phyloP scores from a whole-genome alignment of 2,888 invertebrate genomes.

The Drosophila mimetica region DNA sequence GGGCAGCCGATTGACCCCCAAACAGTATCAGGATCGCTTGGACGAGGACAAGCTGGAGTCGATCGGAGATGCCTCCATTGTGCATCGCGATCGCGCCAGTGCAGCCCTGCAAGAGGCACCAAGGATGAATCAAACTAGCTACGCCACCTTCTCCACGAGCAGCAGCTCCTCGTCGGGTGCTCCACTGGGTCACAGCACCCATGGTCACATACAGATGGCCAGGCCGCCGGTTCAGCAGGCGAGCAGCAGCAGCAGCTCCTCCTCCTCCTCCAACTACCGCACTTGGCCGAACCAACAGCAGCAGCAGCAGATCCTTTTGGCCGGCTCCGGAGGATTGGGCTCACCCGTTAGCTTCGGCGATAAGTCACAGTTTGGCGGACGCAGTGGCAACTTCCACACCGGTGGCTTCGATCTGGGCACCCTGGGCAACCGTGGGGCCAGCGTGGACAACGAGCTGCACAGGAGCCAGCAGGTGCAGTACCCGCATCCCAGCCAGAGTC shows the following conservation, averaged over 20 bases:
- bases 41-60: conserved; percentile 83
- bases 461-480: conserved; percentile 27
- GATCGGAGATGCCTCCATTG: conserved; percentile 84
- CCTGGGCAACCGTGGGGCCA: conserved; percentile 69
- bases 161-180: conserved; percentile 3
- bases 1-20: conserved; percentile 73
- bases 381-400: conserved; percentile 78
- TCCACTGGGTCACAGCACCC: conserved; percentile 66
- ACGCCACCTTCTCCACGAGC: conserved; percentile 19
- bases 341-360: conserved; percentile 44
- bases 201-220: conserved; percentile 79
- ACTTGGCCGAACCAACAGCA: conserved; percentile 42
- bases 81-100: conserved; percentile 83
- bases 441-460: conserved; percentile 82
- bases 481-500: conserved; percentile 31
- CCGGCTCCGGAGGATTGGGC: conserved; percentile 41
- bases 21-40: conserved; percentile 82
- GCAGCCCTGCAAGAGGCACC: conserved; percentile 66
- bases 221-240: conserved; percentile 20
- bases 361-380: conserved; percentile 65
- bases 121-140: conserved; percentile 41
- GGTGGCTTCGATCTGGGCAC: conserved; percentile 80
- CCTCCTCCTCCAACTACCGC: conserved; percentile 48
- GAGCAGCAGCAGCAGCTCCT: conserved; percentile 36
- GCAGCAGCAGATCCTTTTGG: conserved; percentile 62